A percentile compares a stretch with the other conserved stretches of the same genome.
These are phyloP conservation scores for Orchestia grillus DNA, from an alignment of 1,140 invertebrate species.

Conservation along the genomic window DNA sequence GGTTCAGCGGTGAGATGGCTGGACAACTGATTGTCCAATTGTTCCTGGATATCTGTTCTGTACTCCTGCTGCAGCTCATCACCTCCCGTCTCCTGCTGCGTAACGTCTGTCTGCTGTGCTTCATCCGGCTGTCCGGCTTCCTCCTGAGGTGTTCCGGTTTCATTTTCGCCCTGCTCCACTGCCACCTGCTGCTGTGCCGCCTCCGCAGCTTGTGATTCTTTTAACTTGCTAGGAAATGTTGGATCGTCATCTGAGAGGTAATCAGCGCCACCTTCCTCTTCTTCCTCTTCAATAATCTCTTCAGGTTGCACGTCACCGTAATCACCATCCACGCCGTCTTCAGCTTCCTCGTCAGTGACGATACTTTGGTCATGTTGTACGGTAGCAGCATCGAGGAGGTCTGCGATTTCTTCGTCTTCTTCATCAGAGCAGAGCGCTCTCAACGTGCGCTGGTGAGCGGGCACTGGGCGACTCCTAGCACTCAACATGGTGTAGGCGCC, in stretches of 20 bases:
- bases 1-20: constrained; percentile 20
- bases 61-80: constrained; percentile 22
- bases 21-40: constrained; percentile 23
- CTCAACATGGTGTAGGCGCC: not conserved
- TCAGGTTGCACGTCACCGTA: constrained; percentile 43
- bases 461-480: not conserved
- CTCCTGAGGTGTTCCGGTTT: not conserved
- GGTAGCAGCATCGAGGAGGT: not conserved
- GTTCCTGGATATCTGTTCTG: constrained; percentile 1
- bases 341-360: constrained; percentile 35
- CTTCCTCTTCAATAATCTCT: constrained; percentile 37
- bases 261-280: constrained; percentile 41
- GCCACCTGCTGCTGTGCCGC: not conserved
- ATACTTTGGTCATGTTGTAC: constrained; percentile 14
- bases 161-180: not conserved
- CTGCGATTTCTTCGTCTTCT: constrained; percentile 44
- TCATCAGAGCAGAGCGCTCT: constrained; percentile 41
- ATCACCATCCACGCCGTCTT: constrained; percentile 36
- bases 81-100: not conserved
- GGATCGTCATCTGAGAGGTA: constrained; percentile 43
- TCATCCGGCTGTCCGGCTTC: not conserved
- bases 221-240: constrained; percentile 12
- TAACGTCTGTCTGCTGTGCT: not conserved
- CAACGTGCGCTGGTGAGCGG: constrained; percentile 15
- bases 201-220: not conserved